Conservation (phyloP, 2,797 vertebrate species). For the Gadopsis marmoratus region DNA sequence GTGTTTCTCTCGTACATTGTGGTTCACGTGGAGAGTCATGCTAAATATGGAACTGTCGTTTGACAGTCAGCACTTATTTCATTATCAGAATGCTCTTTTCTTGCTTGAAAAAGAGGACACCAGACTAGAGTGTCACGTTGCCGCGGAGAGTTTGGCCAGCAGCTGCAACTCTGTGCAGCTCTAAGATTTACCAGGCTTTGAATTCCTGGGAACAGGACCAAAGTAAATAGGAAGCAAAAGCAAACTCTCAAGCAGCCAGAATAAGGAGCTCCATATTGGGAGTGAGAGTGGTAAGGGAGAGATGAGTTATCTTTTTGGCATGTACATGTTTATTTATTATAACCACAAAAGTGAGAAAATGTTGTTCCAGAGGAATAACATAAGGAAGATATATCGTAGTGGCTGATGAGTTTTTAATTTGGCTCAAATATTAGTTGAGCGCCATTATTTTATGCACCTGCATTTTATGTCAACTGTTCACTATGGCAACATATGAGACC, state of each 20-base stretch:
- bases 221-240: slow-evolving; percentile 66
- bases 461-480: slow-evolving; percentile 24
- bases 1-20: slow-evolving; percentile 17
- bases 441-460: slow-evolving; percentile 24
- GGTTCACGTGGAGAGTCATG: slow-evolving; percentile 4
- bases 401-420: slow-evolving; percentile 35
- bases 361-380: neutral
- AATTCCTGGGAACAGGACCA: slow-evolving; percentile 63
- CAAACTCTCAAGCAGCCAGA: slow-evolving; percentile 31
- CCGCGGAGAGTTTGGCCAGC: slow-evolving; percentile 39
- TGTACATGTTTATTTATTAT: slow-evolving; percentile 30
- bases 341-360: slow-evolving; percentile 34
- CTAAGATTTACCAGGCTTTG: slow-evolving; percentile 46
- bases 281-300: slow-evolving; percentile 26
- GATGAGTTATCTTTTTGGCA: slow-evolving; percentile 3
- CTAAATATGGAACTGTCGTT: slow-evolving; percentile 43
- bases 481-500: slow-evolving; percentile 41
- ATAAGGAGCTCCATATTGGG: slow-evolving; percentile 61
- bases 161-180: slow-evolving; percentile 34
- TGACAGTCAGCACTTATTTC: slow-evolving; percentile 2
- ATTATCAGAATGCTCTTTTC: slow-evolving; percentile 10
- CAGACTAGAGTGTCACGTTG: slow-evolving; percentile 15
- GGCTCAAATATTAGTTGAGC: slow-evolving; percentile 28
- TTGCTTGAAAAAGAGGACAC: slow-evolving; percentile 6
- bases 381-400: neutral